These are phyloP conservation scores for Drosophila engyochracea DNA, from an alignment of 2,888 invertebrate genomes.

Conservation along the genomic window DNA sequence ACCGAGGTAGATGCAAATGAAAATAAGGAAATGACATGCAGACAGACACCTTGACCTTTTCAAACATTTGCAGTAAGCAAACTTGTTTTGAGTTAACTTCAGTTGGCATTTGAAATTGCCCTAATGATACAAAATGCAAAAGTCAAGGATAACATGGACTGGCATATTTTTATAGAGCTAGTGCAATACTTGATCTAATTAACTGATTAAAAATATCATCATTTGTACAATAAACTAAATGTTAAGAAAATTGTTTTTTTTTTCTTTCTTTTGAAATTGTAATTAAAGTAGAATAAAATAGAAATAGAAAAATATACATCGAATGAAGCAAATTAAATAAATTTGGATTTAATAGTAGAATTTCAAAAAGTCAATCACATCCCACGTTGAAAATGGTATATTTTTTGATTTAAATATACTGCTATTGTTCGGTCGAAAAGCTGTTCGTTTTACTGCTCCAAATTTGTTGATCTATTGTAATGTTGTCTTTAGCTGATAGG, in stretches of 20 bases:
- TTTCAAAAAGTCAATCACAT: not conserved
- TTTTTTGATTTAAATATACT: not conserved
- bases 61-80: constrained; percentile 24
- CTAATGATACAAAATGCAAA: not conserved
- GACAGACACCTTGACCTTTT: constrained; percentile 14
- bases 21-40: not conserved
- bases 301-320: no score
- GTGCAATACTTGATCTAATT: not conserved
- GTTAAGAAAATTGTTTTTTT: not conserved
- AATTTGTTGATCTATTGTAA: constrained; percentile 14
- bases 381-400: not conserved
- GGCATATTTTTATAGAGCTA: not conserved
- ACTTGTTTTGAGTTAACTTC: constrained; percentile 3
- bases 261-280: not conserved
- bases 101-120: constrained; percentile 1
- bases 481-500: not conserved
- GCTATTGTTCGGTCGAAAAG: not conserved
- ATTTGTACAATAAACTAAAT: not conserved
- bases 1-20: not conserved
- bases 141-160: not conserved
- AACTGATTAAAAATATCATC: not conserved
- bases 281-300: not conserved
- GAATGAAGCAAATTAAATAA: not conserved
- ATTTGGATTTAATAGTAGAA: no score
- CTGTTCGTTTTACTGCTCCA: not conserved